phyloP scores from a whole-genome alignment of 2,888 invertebrate species.

The Drosophila merina region DNA sequence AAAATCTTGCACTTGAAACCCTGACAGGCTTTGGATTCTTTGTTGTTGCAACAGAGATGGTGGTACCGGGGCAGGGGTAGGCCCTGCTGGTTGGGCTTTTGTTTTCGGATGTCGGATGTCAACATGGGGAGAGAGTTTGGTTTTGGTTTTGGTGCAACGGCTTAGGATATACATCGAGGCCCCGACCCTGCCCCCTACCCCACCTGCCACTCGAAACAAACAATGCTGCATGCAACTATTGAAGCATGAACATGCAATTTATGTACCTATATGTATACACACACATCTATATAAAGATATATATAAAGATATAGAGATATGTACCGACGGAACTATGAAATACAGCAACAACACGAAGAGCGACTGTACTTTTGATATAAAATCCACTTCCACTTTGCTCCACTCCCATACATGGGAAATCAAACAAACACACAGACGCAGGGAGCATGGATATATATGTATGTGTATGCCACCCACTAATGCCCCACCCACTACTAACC shows the following conservation, averaged over 20 bases:
- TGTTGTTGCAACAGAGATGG: conserved; percentile 1
- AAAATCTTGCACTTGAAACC: conserved; percentile 12
- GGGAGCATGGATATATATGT: conserved; percentile 16
- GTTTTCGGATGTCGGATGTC: conserved; percentile 62
- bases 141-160: conserved; percentile 37
- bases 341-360: conserved; percentile 63
- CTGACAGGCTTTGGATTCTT: conserved; percentile 18
- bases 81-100: conserved; percentile 48
- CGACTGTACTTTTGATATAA: conserved; percentile 76
- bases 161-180: conserved; percentile 44
- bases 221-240: conserved; percentile 71
- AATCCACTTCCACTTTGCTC: conserved; percentile 56
- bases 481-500: conserved; percentile 1
- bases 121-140: conserved; percentile 54
- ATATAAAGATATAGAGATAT: conserved; percentile 6
- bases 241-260: conserved; percentile 78
- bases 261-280: conserved; percentile 52
- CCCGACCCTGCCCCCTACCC: not conserved
- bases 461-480: conserved; percentile 24
- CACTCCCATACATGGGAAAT: conserved; percentile 48
- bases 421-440: conserved; percentile 39
- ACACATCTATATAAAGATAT: not conserved
- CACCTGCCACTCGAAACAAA: conserved; percentile 16
- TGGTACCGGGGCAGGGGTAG: not conserved
- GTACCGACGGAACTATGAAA: conserved; percentile 59